Base-by-base conservation (phyloP, 1,140 invertebrate genomes). In the Philotrypesis tridentata region DNA sequence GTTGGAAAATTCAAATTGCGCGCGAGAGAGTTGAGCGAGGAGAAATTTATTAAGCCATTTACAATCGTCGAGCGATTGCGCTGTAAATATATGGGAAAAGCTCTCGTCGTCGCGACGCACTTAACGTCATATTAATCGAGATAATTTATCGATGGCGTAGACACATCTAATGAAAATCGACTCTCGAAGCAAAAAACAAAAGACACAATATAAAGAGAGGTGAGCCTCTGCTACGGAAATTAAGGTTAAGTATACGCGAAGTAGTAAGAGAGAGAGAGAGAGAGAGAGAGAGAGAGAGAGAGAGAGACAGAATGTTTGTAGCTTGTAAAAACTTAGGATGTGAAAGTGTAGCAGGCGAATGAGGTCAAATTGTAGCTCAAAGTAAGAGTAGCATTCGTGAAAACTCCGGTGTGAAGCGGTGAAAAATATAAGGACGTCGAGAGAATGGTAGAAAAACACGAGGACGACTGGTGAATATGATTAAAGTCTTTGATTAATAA, bases 251-350 rank as follows among this genome's bases (percentile, higher is more conserved):
- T 65, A 65, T 8, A 11, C 61, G 27, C 27, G 12, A 14, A 11
- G 17, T 23, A 65, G 25, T 1, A 7, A 65, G 27, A 65, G 25
- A 63, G 12, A 63, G 2, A 60, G 14, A 60, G 55, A 60, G 61
- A 65, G 12, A 14, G 12, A 29, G 61, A 65, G 25, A 11, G 11
- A 65, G 27, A 65, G 25, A 63, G 12, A 63, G 2, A 60, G 14
- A 60, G 55, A 60, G 61, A 63, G 61, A 63, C 61, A 27, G 61
- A 65, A 65, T 65, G 25, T 65, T 27, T 29, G 61, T 65, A 65
- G 61, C 61, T 65, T 65, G 27, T 65, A 29, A 65, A 65, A 27
- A 65, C 5, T 11, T 65, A 65, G 61, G 27, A 25, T 65, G 61
- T 65, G 23, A 29, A 65, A 27, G 61, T 65, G 61, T 65, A 65